Base-by-base conservation (phyloP, 1,140 invertebrate species). In the Gerris buenoi region DNA sequence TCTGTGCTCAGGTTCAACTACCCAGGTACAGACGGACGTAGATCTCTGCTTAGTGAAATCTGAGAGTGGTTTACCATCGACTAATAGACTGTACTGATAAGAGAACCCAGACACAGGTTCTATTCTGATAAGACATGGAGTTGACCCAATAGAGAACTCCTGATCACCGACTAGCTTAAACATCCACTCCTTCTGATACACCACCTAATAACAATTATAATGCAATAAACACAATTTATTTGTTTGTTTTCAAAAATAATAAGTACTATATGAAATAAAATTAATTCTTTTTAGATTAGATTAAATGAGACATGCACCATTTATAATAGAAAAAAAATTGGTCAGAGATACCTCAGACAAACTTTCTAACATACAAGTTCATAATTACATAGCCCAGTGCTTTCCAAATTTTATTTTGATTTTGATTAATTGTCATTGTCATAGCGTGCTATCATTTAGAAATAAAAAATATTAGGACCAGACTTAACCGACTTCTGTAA, bases 81-180 rank as follows among this genome's bases (percentile, higher is more conserved):
- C 85, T 68, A 82, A 80, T 1, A 93, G 77, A 0, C 81, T 82
- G 74, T 94, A 94, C 70, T 85, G 81, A 76, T 93, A 94, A 27
- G 85, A 82, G 73, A 94, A 91, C 22, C 87, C 86, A 27, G 85
- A 86, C 28, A 85, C 79, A 1, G 91, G 89, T 74, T 92, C 88
- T 1, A 94, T 79, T 70, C 77, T 75, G 22, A 82, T 79, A 0
- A 77, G 71, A 67, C 80, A 81, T 63, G 76, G 62, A 75, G 70
- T 68, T 1, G 78, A 74, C 22, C 81, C 81, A 1, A 84, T 73
- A 23, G 75, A 73, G 69, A 84, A 84, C 22, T 77, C 76, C 73
- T 83, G 81, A 68, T 83, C 81, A 2, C 91, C 91, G 0, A 94
- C 91, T 59, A 94, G 74, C 75, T 89, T 89, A 74, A 94, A 94